These are phyloP conservation scores for Anas platyrhynchos DNA, from an alignment of 2,113 vertebrate genomes.

Conservation along the genomic window DNA sequence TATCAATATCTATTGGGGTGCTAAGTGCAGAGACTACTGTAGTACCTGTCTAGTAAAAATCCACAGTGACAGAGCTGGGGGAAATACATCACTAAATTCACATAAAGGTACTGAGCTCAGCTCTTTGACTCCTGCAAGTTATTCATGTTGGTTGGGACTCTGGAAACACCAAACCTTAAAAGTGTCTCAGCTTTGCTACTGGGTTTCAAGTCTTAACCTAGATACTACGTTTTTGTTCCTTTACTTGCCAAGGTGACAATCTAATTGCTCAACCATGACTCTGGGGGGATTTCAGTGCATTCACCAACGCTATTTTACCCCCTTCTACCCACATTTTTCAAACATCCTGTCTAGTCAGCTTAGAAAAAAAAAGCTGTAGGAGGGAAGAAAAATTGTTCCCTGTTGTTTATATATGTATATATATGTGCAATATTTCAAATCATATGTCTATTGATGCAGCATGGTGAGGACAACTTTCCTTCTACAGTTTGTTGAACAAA, in stretches of 20 bases:
- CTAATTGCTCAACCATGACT: neutral
- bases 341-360: neutral
- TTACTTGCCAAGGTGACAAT: neutral
- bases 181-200: neutral
- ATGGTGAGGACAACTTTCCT: neutral
- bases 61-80: neutral
- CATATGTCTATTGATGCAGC: neutral
- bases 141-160: neutral
- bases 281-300: neutral
- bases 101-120: neutral
- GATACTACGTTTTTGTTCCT: conserved; percentile 3
- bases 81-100: neutral
- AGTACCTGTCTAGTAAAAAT: neutral
- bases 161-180: neutral
- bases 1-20: neutral
- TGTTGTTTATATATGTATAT: neutral
- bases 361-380: neutral
- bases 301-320: neutral
- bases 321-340: neutral
- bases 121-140: conserved; percentile 3
- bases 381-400: neutral
- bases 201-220: neutral
- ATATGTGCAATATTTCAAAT: neutral
- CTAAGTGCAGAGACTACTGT: neutral
- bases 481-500: neutral